Evolutionary conservation across 2,797 vertebrate species (phyloP).

Genomic region (Chelmon rostratus): DNA sequence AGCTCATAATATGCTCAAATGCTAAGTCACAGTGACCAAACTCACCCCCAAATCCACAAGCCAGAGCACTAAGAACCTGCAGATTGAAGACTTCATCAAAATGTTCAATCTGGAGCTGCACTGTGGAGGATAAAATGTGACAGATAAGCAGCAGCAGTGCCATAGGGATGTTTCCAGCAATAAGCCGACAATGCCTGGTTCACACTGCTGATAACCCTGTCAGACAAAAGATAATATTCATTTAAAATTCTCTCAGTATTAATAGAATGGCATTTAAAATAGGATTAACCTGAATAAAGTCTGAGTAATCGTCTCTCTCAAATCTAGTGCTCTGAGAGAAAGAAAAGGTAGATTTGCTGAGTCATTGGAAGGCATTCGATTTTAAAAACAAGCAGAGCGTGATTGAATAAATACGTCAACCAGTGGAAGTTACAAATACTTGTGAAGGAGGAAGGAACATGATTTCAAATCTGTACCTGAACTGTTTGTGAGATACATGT

Average conservation of each 20-base stretch:
- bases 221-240: slow-evolving; percentile 19
- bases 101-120: slow-evolving; percentile 32
- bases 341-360: slow-evolving; percentile 25
- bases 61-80: background rate
- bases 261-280: slow-evolving; percentile 24
- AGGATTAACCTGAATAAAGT: slow-evolving; percentile 32
- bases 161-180: slow-evolving; percentile 36
- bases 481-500: background rate
- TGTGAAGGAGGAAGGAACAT: background rate
- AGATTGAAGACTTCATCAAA: slow-evolving; percentile 9
- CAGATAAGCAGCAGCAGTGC: slow-evolving; percentile 40
- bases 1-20: background rate
- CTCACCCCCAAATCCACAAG: background rate
- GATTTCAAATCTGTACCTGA: background rate
- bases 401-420: background rate
- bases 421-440: background rate
- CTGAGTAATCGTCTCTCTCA: slow-evolving; percentile 14
- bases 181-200: slow-evolving; percentile 17
- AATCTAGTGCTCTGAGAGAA: slow-evolving; percentile 1
- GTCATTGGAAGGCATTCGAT: slow-evolving; percentile 23
- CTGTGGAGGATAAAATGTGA: slow-evolving; percentile 23
- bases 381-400: background rate
- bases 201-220: slow-evolving; percentile 36
- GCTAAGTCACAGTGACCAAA: background rate
- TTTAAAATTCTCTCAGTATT: slow-evolving; percentile 25